These are phyloP conservation scores for Caenorhabditis angaria DNA, from an alignment of 2,888 invertebrate species.

Conservation along the genomic window DNA sequence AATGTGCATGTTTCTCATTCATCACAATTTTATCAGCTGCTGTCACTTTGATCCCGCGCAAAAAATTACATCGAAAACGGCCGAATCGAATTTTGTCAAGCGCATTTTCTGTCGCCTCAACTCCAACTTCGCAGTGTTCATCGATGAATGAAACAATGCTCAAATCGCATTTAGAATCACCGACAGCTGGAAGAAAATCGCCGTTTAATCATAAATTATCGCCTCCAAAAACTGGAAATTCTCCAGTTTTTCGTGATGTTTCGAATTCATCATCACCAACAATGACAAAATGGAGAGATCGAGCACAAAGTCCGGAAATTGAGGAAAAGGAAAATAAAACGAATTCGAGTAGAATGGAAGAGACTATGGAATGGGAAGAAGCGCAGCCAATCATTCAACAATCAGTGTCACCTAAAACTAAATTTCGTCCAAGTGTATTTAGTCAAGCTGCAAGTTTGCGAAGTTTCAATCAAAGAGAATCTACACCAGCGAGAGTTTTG, in stretches of 20 bases:
- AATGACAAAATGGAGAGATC: constrained; percentile 24
- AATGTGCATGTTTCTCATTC: constrained; percentile 45
- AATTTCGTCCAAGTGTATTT: constrained; percentile 1
- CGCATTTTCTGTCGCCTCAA: constrained; percentile 64
- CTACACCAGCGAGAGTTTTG: constrained; percentile 18
- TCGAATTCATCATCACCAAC: neutral
- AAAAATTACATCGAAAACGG: constrained; percentile 40
- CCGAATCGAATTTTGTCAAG: constrained; percentile 51
- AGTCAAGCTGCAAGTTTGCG: neutral
- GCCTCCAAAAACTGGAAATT: neutral
- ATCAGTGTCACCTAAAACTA: neutral
- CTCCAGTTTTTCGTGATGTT: neutral
- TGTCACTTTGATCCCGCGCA: constrained; percentile 43
- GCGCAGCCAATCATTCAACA: constrained; percentile 26
- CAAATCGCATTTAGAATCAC: constrained; percentile 1
- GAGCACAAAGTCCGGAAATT: constrained; percentile 12
- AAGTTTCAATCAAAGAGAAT: constrained; percentile 6
- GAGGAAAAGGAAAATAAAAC: constrained; percentile 3
- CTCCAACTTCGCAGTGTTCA: constrained; percentile 60
- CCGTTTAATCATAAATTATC: neutral
- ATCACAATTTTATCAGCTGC: constrained; percentile 38
- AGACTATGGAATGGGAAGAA: constrained; percentile 57
- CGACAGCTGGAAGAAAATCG: neutral
- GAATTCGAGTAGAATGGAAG: neutral
- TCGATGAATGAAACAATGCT: constrained; percentile 24